Base-by-base conservation (phyloP, 2,888 invertebrate genomes). In the Macrosiphum euphorbiae region DNA sequence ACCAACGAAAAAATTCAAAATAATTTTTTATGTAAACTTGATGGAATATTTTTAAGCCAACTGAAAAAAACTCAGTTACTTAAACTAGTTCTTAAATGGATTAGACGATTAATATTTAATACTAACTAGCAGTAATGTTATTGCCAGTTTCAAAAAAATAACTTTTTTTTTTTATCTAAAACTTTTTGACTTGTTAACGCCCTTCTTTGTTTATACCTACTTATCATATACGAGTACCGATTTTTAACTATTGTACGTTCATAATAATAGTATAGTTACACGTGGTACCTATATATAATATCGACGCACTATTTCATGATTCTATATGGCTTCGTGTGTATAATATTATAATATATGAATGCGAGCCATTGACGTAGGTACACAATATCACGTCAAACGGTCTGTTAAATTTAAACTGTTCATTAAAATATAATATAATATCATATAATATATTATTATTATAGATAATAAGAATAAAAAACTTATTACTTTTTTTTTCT, bases 331-430 rank as follows among this genome's bases (percentile, higher is more conserved):
- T 89, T 89, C 89, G 20, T n/a, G n/a, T n/a, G 44, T 11, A 61
- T 28, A 86, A 44, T 44, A 86, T 44, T 47, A 13, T 47, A 85
- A 10, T 58, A 44, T 47, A 47, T 28, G 28, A 61, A 58, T 61
- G 47, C 44, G 10, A 89, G 61, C 61, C 47, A n/a, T 58, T 88
- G 52, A 52, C 88, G 26, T 41, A 35, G 26, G 78, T 35, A 78
- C 35, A 78, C 78, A 78, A 26, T 55, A 88, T 44, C 61, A 28
- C 61, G 61, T 28, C 61, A 89, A 89, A 44, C 61, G 44, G 61
- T 89, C 28, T n/a, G 89, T 89, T 61, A n/a, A 58, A 88, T 88
- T 88, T 88, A 88, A 88, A 88, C 41, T 26, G 88, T 58, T 58
- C 52, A 41, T 58, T 78, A 78, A 78, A 78, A n/a, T n/a, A n/a